These are phyloP conservation scores for Drosophila nigromelanica DNA, from an alignment of 1,140 invertebrate genomes.

Conservation along the genomic window DNA sequence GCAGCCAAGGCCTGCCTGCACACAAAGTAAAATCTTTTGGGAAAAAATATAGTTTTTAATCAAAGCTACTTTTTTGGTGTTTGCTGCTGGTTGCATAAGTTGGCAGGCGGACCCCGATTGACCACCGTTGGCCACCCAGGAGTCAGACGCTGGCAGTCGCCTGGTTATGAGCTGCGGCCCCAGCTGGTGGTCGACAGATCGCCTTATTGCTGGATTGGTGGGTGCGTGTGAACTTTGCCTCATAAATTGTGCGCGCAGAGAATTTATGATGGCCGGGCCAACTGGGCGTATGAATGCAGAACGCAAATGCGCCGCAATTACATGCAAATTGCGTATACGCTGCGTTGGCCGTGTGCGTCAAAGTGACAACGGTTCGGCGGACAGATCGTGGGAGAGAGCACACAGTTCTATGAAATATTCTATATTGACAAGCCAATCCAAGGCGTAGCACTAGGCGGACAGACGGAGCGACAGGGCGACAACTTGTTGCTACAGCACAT, in stretches of 20 bases:
- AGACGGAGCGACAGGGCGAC: conserved; percentile 37
- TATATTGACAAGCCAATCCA: conserved; percentile 26
- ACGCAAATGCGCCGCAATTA: conserved; percentile 57
- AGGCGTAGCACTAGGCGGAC: conserved; percentile 54
- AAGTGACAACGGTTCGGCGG: conserved; percentile 56
- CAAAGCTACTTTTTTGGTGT: conserved; percentile 44
- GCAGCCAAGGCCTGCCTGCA: conserved; percentile 44
- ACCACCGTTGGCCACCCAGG: conserved; percentile 57
- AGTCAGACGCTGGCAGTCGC: conserved; percentile 33
- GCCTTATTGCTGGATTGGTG: conserved; percentile 40
- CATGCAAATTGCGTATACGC: conserved; percentile 67
- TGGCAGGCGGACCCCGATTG: conserved; percentile 12
- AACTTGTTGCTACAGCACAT: conserved; percentile 53
- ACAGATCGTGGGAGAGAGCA: conserved; percentile 72
- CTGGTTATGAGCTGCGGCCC: conserved; percentile 8
- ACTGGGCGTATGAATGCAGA: conserved; percentile 59
- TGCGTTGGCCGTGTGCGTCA: conserved; percentile 51
- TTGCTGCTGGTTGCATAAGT: conserved; percentile 54
- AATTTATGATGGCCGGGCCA: conserved; percentile 62
- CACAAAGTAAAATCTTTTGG: conserved; percentile 18
- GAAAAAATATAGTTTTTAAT: conserved; percentile 68
- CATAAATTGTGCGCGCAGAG: conserved; percentile 60
- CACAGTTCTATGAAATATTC: conserved; percentile 35
- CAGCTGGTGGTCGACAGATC: conserved; percentile 64
- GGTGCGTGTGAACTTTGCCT: conserved; percentile 75